Base-by-base conservation (phyloP, 2,888 invertebrate genomes). In the Trisateles emortualis region DNA sequence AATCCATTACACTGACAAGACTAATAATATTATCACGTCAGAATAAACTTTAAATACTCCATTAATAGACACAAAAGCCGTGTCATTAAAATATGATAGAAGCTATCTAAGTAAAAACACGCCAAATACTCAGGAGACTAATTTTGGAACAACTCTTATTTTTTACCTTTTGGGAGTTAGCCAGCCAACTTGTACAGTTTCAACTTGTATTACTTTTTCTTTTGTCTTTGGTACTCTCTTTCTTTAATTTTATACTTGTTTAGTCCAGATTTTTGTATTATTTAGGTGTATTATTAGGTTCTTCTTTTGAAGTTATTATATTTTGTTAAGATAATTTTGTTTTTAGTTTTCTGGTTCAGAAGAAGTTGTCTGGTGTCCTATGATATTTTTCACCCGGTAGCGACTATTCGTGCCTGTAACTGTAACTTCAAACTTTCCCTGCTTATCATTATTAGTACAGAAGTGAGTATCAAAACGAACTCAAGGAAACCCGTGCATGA, bases 181-280 rank as follows among this genome's bases (percentile, higher is more conserved):
- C 41, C 40, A 50, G 48, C 51, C 24, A 40, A 66, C 56, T 66
- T 58, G 32, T 45, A 52, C 35, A 57, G 65, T 69, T 61, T 30
- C 24, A 36, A 55, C 44, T 42, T 51, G 29, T 36, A 9, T 51
- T 14, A 54, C 32, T 52, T 42, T 49, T 53, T 44, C 16, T 2
- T 8, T 30, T 45, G 36, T 45, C 9, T 58, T 22, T 9, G 17
- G 35, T 29, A 51, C 1, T 8, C 1, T 1, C 8, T 4, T 26
- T 45, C 41, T 4, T 32, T 35, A 19, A 41, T 22, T 40, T 6
- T 16, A 44, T 41, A 46, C 42, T 46, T 26, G 24, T 40, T n/a
- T 8, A n/a, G 36, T 8, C 11, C n/a, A 36, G 14, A 30, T 41
- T 41, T 14, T 6, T 29, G 16, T 22, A 26, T n/a, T n/a, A n/a